These are phyloP conservation scores for Cochlearius cochlearius DNA, from an alignment of 2,113 vertebrate species.

Conservation along the genomic window DNA sequence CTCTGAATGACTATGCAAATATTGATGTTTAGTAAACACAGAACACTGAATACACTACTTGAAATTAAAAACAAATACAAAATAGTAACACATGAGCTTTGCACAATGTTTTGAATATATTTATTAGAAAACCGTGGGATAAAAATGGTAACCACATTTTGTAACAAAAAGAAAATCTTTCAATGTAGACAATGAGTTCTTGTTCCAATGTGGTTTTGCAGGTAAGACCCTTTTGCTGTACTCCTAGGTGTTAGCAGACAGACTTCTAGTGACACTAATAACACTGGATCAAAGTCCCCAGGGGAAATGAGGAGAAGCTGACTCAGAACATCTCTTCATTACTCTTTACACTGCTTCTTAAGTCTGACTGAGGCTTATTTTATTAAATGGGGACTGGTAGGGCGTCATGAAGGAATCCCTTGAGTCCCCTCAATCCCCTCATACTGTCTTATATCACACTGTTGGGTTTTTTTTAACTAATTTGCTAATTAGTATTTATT, in stretches of 20 bases:
- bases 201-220: neutral
- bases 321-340: neutral
- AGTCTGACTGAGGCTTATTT: neutral
- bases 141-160: neutral
- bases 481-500: neutral
- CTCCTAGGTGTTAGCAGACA: neutral
- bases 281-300: neutral
- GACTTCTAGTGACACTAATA: neutral
- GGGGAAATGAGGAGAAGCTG: neutral
- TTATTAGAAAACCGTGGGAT: neutral
- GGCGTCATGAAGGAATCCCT: neutral
- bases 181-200: neutral
- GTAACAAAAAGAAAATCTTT: neutral
- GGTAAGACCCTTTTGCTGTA: neutral
- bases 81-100: neutral
- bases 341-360: neutral
- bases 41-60: neutral
- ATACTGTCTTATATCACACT: neutral
- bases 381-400: neutral
- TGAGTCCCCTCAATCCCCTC: accelerated
- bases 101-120: neutral
- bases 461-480: neutral
- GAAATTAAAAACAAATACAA: neutral
- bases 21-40: neutral
- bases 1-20: constrained; percentile 3